A percentile compares a stretch with the other conserved stretches of the same genome.
Evolutionary conservation across 1,140 invertebrate species (phyloP).

Genomic region (Nephila pilipes): DNA sequence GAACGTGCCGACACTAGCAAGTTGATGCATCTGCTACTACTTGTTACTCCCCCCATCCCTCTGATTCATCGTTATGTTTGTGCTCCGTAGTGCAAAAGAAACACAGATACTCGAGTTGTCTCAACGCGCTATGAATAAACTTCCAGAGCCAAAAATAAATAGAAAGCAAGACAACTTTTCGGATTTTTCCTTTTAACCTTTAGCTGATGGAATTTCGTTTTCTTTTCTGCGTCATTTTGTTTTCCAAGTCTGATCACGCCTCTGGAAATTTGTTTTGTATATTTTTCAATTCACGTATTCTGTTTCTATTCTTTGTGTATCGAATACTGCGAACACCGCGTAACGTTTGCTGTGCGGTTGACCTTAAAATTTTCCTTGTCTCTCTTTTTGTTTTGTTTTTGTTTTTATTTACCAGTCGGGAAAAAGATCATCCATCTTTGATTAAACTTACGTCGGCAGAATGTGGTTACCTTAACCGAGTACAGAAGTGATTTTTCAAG

Average conservation of each 20-base stretch:
- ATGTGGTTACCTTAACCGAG: background rate
- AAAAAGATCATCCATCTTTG: background rate
- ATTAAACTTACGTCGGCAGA: background rate
- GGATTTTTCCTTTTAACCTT: constrained; percentile 54
- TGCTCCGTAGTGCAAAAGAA: background rate
- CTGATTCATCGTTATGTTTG: constrained; percentile 32
- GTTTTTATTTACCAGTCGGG: background rate
- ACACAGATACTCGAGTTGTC: constrained; percentile 29
- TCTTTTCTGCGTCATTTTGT: constrained; percentile 40
- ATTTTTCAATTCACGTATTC: constrained; percentile 47
- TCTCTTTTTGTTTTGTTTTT: background rate
- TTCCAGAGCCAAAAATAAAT: constrained; percentile 11
- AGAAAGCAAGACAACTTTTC: constrained; percentile 36
- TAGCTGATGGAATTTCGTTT: constrained; percentile 52
- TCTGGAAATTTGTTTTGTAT: constrained; percentile 46
- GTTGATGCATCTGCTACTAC: background rate
- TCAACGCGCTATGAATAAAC: constrained; percentile 52
- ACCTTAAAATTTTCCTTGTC: constrained; percentile 2
- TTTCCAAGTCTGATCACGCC: constrained; percentile 42
- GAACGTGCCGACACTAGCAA: background rate
- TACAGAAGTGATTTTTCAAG: background rate
- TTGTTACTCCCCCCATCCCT: background rate
- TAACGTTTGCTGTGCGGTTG: background rate
- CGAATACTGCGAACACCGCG: background rate
- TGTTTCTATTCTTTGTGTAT: constrained; percentile 31